These are phyloP conservation scores for Polypterus senegalus DNA, from an alignment of 2,113 vertebrate genomes.

Conservation along the genomic window DNA sequence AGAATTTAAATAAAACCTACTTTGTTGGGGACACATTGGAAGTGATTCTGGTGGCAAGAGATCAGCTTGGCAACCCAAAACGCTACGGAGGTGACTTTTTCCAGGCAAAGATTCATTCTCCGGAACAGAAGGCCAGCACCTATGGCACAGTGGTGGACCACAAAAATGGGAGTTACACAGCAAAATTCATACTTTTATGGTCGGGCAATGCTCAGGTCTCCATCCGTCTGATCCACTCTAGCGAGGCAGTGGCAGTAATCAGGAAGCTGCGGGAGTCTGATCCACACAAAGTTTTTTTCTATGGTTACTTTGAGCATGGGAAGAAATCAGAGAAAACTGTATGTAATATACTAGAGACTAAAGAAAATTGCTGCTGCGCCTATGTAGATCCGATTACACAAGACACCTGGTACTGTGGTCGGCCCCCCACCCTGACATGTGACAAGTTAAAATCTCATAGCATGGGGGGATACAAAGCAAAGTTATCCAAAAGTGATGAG, in stretches of 20 bases:
- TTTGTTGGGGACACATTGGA: slow-evolving; percentile 16
- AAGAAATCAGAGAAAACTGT: neutral
- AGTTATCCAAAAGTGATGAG: slow-evolving; percentile 17
- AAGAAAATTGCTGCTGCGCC: slow-evolving; percentile 22
- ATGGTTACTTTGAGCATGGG: slow-evolving; percentile 25
- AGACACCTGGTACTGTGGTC: slow-evolving; percentile 33
- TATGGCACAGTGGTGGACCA: slow-evolving; percentile 24
- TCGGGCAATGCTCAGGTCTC: slow-evolving; percentile 21
- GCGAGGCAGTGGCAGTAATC: slow-evolving; percentile 27
- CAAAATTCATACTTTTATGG: slow-evolving; percentile 22
- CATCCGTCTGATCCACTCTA: slow-evolving; percentile 28
- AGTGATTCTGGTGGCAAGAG: slow-evolving; percentile 17
- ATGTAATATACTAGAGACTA: slow-evolving; percentile 29
- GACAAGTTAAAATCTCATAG: slow-evolving; percentile 28
- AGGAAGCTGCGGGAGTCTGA: slow-evolving; percentile 20
- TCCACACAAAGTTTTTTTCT: slow-evolving; percentile 31
- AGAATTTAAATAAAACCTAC: slow-evolving; percentile 1
- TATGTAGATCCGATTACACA: slow-evolving; percentile 22
- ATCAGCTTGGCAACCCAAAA: slow-evolving; percentile 18
- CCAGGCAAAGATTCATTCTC: slow-evolving; percentile 25
- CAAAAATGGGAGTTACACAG: slow-evolving; percentile 25
- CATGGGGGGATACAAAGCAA: slow-evolving; percentile 23
- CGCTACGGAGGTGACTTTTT: slow-evolving; percentile 32
- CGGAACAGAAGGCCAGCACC: slow-evolving; percentile 22
- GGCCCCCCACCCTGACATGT: slow-evolving; percentile 27